Base-by-base conservation (phyloP, 2,113 vertebrate species). In the Galemys pyrenaicus region DNA sequence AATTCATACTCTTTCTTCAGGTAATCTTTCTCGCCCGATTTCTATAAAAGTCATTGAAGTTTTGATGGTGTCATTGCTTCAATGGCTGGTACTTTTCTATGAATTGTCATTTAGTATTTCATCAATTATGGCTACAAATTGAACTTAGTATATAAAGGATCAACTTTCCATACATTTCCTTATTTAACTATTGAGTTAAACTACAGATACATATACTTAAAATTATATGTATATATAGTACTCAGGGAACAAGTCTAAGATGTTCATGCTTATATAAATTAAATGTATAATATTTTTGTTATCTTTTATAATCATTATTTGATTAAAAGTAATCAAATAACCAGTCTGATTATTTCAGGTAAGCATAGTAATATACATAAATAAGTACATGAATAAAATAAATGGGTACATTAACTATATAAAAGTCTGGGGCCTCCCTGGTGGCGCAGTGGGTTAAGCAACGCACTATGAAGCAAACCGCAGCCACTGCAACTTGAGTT, bases 1-100 rank as follows among this genome's bases (percentile, higher is more conserved):
- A 88, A 78, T 19, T n/a, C 51, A 58, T 41, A 46, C 35, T 64
- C 37, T 64, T 80, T 74, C 44, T 44, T 89, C 58, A 11, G 92
- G 89, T 37, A 91, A 58, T 58, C 39, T 89, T 89, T 93, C 70
- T 93, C 54, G 5, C 37, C 39, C 62, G 82, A 68, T n/a, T 96
- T 87, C 17, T 75, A 41, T 19, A 87, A 87, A 91, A 65, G 35
- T 2, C 11, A 62, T n/a, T 83, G 32, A 49, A 9, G 10, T 51
- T 84, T 92, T 85, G 49, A 56, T 62, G 78, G 30, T 64, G 77
- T 70, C 7, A 15, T 58, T 81, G 44, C 46, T 65, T 82, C 80
- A 39, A 30, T 41, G 77, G 17, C 73, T 6, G 32, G 49, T 54
- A 75, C 11, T 81, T 67, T 70, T 70, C 6, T 22, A 70, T 39